These are phyloP conservation scores for Torymus texanus DNA, from an alignment of 2,888 invertebrate species.

Conservation along the genomic window DNA sequence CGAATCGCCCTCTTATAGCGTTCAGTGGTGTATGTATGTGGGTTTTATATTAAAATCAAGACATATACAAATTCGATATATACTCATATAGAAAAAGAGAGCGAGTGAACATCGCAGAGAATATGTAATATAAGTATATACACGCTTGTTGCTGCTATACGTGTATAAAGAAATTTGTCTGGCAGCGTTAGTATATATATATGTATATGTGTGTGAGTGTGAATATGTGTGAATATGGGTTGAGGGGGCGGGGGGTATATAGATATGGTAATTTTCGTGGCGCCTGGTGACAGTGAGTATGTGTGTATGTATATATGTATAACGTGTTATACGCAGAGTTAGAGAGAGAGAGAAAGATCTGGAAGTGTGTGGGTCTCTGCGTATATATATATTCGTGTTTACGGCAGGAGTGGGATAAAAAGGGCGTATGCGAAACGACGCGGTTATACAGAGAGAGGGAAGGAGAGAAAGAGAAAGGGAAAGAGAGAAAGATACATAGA, in stretches of 20 bases:
- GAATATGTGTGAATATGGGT: too few relatives aligned
- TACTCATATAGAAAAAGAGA: not conserved
- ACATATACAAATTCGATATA: constrained; percentile 44
- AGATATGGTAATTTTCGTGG: constrained; percentile 7
- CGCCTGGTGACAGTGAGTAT: not conserved
- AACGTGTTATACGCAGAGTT: not conserved
- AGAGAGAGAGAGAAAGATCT: not conserved
- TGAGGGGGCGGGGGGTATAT: not conserved
- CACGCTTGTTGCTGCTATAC: too few relatives aligned
- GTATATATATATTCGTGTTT: not conserved
- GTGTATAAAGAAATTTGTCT: too few relatives aligned
- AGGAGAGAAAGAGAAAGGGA: constrained; percentile 1
- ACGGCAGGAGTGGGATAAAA: not conserved
- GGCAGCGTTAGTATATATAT: too few relatives aligned
- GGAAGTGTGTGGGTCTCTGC: not conserved
- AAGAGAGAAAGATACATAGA: not conserved
- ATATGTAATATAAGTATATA: too few relatives aligned
- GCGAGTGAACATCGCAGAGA: not conserved
- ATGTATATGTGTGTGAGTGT: too few relatives aligned
- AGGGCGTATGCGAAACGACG: constrained; percentile 25
- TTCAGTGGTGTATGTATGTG: too few relatives aligned
- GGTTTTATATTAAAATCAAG: constrained; percentile 52
- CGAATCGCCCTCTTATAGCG: constrained; percentile 21
- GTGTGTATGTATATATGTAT: not conserved
- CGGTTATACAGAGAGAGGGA: constrained; percentile 9